Percentiles rank a stretch among this genome's conserved stretches.
phyloP scores from a whole-genome alignment of 1,140 invertebrate species.

The Drosophila repletoides region DNA sequence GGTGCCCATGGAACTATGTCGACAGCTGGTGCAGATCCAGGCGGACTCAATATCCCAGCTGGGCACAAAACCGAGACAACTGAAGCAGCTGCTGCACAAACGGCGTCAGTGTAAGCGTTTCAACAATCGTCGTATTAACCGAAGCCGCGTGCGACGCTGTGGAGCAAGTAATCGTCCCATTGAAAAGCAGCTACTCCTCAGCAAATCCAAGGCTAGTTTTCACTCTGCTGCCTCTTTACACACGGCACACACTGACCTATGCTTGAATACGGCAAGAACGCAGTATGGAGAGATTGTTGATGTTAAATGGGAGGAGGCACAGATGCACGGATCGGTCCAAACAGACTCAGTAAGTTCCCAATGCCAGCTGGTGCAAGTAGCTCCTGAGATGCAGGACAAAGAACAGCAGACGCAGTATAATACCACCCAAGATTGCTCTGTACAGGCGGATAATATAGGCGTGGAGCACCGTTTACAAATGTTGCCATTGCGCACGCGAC shows the following conservation, averaged over 20 bases:
- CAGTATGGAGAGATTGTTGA: conserved; percentile 24
- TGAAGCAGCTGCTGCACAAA: not conserved
- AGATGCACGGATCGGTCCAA: conserved; percentile 21
- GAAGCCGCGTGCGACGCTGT: conserved; percentile 28
- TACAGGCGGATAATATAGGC: conserved; percentile 49
- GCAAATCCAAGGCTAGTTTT: conserved; percentile 48
- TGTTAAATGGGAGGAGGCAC: conserved; percentile 5
- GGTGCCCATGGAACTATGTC: conserved; percentile 22
- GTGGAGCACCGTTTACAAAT: conserved; percentile 53
- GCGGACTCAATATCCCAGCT: no score
- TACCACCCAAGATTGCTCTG: conserved; percentile 27
- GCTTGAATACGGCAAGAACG: not conserved
- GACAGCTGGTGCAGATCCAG: no score
- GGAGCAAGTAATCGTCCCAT: not conserved
- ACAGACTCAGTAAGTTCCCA: conserved; percentile 15
- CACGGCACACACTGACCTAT: conserved; percentile 31
- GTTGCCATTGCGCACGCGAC: conserved; percentile 44
- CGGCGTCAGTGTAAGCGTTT: conserved; percentile 37
- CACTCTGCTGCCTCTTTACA: conserved; percentile 45
- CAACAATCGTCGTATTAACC: conserved; percentile 29
- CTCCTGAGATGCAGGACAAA: not conserved
- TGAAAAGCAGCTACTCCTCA: not conserved
- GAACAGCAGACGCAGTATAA: conserved; percentile 15
- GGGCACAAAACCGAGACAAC: no score
- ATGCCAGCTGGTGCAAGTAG: conserved; percentile 22